These are phyloP conservation scores for Ornithoptera priamus DNA, from an alignment of 2,888 invertebrate species.

Conservation along the genomic window DNA sequence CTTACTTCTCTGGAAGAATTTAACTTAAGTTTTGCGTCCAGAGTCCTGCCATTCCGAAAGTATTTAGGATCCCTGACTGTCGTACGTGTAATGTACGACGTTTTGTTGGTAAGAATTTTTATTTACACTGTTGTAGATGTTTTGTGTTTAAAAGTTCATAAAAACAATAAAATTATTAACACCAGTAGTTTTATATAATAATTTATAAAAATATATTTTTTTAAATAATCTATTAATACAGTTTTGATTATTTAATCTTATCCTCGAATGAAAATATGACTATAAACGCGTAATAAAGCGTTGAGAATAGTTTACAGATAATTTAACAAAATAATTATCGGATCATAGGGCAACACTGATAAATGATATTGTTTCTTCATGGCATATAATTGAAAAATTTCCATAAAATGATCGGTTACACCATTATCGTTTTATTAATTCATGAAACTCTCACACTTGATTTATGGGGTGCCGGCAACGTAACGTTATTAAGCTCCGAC, in stretches of 20 bases:
- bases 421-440: conserved; percentile 28
- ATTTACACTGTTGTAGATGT: too few species aligned
- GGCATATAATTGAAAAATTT: conserved; percentile 26
- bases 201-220: too few species aligned
- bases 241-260: too few species aligned
- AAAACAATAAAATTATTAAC: too few species aligned
- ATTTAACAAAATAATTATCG: background rate
- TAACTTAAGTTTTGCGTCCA: background rate
- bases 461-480: conserved; percentile 19
- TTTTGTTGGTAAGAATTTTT: too few species aligned
- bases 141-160: too few species aligned
- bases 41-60: background rate
- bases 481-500: conserved; percentile 20
- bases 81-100: too few species aligned
- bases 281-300: background rate
- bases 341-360: background rate
- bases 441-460: conserved; percentile 22
- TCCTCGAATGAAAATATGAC: background rate
- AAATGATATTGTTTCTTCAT: background rate
- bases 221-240: too few species aligned
- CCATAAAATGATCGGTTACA: conserved; percentile 26
- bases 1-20: background rate
- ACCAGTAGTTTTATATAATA: too few species aligned
- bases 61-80: background rate
- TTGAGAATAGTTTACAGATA: background rate